Evolutionary conservation across 2,888 invertebrate species (phyloP), one percentile per base, ranked within the genome.

Genomic region (Choristoneura rosaceana): DNA sequence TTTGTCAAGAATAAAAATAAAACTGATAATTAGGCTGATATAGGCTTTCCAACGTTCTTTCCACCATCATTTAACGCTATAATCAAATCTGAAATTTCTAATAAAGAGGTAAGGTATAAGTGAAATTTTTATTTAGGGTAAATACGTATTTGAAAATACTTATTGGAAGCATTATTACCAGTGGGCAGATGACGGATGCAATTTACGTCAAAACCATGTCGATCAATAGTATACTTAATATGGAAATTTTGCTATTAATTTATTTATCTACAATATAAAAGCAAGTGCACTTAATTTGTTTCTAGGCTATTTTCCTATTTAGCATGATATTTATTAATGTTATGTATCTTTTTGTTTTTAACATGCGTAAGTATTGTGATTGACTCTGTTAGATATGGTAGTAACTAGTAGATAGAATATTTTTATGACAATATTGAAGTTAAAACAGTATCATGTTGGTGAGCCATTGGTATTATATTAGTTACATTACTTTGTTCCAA

Each of bases 231-330:
- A n/a, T n/a, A n/a, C n/a, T n/a, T n/a, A n/a, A n/a, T n/a, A n/a
- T n/a, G n/a, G n/a, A n/a, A 43, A 62, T 33, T 62, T 62, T 14
- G 45, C 62, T 62, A 62, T 43, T 52, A 17, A 17, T 52, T 45
- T 12, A 62, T 62, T 64, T 64, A 50, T 34, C 64, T 61, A 64
- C 10, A 25, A 12, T 68, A 60, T 64, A 73, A 69, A 73, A 73
- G 71, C 71, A 73, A 73, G 73, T 73, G 73, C 73, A 73, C 73
- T 73, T 73, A 4, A 73, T 73, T 73, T 33, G 60, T 73, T 73
- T 63, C 64, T 73, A 73, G 68, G 59, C 73, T 73, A 73, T 73
- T 68, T 68, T 12, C 4, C 43, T 73, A 73, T 63, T 15, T 63
- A 71, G 67, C 50, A 38, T 55, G 55, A 52, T 41, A 43, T 43